Evolutionary conservation across 2,888 invertebrate genomes (phyloP).

Genomic region (Gisinianus flammeolus): DNA sequence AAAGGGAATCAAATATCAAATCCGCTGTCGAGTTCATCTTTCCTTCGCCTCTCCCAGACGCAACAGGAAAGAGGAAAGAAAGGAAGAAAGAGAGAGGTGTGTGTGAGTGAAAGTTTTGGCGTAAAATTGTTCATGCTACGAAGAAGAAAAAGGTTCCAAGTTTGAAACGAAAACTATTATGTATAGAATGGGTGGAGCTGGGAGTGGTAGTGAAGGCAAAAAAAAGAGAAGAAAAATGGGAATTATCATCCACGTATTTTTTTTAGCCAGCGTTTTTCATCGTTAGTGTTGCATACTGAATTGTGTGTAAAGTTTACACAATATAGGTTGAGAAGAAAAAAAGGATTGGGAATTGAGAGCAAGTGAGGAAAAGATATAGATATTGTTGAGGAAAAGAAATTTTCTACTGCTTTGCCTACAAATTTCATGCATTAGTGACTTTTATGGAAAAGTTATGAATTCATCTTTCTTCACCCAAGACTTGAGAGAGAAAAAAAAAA

Average conservation of each 20-base stretch:
- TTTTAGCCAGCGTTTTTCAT: neutral
- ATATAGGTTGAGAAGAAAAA: too few species aligned
- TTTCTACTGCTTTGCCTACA: slow-evolving; percentile 15
- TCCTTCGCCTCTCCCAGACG: neutral
- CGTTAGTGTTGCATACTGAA: neutral
- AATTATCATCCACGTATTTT: neutral
- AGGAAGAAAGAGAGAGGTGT: too few species aligned
- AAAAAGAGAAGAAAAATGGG: neutral
- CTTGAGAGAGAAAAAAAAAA: neutral
- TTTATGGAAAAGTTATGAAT: slow-evolving; percentile 27
- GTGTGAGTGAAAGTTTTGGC: neutral
- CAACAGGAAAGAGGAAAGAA: too few species aligned
- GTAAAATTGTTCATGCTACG: too few species aligned
- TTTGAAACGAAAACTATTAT: neutral
- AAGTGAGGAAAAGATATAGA: neutral
- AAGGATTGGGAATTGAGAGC: neutral
- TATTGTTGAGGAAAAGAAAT: slow-evolving; percentile 14
- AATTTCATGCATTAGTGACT: slow-evolving; percentile 29
- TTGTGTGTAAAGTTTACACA: neutral
- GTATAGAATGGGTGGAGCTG: neutral
- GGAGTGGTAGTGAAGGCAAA: neutral
- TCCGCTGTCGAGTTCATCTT: neutral
- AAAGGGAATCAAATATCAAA: too few species aligned
- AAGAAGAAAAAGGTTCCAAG: too few species aligned
- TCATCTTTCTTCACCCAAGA: slow-evolving; percentile 6